These are phyloP conservation scores for Siniperca knerii DNA, from an alignment of 2,113 vertebrate species.

Conservation along the genomic window DNA sequence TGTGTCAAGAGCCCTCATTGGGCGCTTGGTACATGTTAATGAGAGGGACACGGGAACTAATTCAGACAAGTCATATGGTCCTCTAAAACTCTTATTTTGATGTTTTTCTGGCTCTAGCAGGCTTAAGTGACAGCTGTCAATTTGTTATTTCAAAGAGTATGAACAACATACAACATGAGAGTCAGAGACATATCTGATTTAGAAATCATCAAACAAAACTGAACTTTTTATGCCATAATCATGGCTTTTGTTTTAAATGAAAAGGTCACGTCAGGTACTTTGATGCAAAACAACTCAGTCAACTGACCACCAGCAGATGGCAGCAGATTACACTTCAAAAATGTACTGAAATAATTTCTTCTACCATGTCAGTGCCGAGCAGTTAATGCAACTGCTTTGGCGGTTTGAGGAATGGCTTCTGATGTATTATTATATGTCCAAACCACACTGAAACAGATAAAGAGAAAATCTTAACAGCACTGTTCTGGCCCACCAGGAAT, in stretches of 20 bases:
- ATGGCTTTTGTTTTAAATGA: neutral
- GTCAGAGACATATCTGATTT: neutral
- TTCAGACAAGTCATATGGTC: neutral
- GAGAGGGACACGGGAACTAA: slow-evolving; percentile 25
- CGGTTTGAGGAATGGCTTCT: neutral
- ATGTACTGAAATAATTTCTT: neutral
- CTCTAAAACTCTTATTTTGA: neutral
- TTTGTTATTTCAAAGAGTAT: slow-evolving; percentile 11
- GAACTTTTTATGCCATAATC: neutral
- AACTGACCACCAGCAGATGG: slow-evolving; percentile 72
- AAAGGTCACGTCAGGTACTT: slow-evolving; percentile 17
- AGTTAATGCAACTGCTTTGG: neutral
- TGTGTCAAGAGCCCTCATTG: slow-evolving; percentile 35
- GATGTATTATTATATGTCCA: neutral
- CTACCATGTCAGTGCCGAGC: neutral
- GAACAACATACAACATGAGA: neutral
- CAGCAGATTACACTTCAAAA: slow-evolving; percentile 72
- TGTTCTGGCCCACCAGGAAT: neutral
- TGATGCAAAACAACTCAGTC: neutral
- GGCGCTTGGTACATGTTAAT: slow-evolving; percentile 33
- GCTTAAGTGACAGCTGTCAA: neutral
- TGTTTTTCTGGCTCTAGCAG: slow-evolving; percentile 16
- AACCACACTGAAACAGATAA: neutral
- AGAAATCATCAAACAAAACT: neutral
- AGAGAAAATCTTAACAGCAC: neutral